Conservation (phyloP, 2,113 vertebrate genomes). For the Oncorhynchus gorbuscha region DNA sequence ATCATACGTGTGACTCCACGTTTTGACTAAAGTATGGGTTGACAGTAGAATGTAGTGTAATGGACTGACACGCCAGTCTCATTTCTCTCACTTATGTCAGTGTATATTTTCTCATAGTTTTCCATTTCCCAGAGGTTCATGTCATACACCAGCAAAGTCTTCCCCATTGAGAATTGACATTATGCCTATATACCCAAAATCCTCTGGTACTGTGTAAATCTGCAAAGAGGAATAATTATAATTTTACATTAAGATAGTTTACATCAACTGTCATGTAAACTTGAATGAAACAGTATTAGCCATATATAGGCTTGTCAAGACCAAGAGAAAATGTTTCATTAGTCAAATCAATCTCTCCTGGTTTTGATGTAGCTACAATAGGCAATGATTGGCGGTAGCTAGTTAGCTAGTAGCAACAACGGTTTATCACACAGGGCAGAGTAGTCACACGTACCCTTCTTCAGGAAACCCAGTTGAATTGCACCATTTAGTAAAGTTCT, state of each 20-base stretch:
- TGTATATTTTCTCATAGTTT: conserved; percentile 81
- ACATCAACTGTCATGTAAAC: neutral
- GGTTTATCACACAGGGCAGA: no score
- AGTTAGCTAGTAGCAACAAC: no score
- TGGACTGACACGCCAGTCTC: neutral
- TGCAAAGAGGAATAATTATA: conserved; percentile 46
- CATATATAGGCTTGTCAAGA: no score
- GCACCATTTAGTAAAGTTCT: conserved; percentile 97
- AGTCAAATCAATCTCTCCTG: neutral
- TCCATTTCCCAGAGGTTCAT: conserved; percentile 99
- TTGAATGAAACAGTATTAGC: no score
- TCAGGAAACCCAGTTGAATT: conserved; percentile 85
- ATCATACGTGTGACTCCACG: neutral
- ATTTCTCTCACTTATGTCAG: neutral
- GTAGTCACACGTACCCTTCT: conserved; percentile 78
- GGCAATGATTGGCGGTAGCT: no score
- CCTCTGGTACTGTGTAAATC: conserved; percentile 92
- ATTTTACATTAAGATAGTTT: neutral
- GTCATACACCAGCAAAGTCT: conserved; percentile 94
- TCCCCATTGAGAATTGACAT: conserved; percentile 98
- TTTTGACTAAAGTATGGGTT: neutral
- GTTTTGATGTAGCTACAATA: no score
- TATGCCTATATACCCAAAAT: conserved; percentile 92
- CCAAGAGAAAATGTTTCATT: no score
- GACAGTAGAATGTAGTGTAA: neutral